phyloP scores from a whole-genome alignment of 1,140 invertebrate genomes.

The Aricia agestis region DNA sequence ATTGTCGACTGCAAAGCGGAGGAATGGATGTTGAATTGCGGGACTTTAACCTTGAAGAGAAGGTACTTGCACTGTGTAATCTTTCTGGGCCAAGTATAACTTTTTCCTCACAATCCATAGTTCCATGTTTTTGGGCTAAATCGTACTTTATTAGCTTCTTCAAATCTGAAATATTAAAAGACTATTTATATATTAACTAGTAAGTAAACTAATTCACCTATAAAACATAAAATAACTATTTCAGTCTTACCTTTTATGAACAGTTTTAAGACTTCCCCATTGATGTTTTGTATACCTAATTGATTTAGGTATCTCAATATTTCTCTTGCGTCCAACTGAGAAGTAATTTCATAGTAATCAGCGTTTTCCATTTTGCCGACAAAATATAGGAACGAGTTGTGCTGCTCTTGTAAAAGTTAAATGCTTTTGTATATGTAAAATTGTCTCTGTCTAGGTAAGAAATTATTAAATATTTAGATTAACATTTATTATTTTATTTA shows the following conservation, averaged over 20 bases:
- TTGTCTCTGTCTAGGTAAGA: too few relatives aligned
- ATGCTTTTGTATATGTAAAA: too few relatives aligned
- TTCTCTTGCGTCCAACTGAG: constrained; percentile 10
- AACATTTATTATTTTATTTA: too few relatives aligned
- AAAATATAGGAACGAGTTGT: too few relatives aligned
- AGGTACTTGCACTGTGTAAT: constrained; percentile 68
- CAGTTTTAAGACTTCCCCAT: constrained; percentile 8
- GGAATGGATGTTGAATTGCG: constrained; percentile 38
- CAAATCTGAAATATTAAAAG: constrained; percentile 61
- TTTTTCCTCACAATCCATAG: constrained; percentile 29
- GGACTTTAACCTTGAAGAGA: constrained; percentile 62
- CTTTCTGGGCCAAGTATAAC: constrained; percentile 57
- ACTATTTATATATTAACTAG: too few relatives aligned
- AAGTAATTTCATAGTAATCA: not conserved
- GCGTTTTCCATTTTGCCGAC: not conserved
- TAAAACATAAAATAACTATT: not conserved
- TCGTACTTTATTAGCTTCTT: constrained; percentile 78
- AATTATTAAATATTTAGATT: too few relatives aligned
- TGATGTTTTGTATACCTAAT: constrained; percentile 2
- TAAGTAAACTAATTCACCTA: not conserved
- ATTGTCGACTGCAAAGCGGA: constrained; percentile 46
- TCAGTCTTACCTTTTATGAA: not conserved
- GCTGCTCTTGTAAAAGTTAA: too few relatives aligned
- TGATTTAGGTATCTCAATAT: constrained; percentile 9
- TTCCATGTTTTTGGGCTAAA: constrained; percentile 43